These are phyloP conservation scores for Petrophora chlorosata DNA, from an alignment of 2,888 invertebrate genomes.

Conservation along the genomic window DNA sequence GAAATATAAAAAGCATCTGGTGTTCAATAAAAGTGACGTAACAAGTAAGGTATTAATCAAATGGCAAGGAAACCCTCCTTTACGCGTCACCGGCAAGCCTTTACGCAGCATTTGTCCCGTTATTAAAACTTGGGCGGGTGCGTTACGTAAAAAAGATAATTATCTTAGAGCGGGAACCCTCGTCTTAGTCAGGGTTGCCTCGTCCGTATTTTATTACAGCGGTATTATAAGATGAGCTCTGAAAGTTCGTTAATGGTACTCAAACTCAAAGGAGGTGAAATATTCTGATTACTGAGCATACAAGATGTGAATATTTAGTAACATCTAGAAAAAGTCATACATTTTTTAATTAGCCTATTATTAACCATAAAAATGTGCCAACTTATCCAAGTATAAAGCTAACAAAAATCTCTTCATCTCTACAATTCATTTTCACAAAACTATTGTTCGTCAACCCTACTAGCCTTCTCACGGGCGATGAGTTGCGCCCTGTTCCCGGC, in stretches of 20 bases:
- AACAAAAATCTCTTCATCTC: too few relatives aligned
- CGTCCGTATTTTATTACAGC: constrained; percentile 6
- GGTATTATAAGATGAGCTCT: too few relatives aligned
- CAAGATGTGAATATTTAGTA: too few relatives aligned
- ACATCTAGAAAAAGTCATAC: too few relatives aligned
- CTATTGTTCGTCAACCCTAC: constrained; percentile 53
- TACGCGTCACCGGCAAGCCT: constrained; percentile 80
- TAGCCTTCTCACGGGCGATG: constrained; percentile 54
- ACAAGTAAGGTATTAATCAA: constrained; percentile 73
- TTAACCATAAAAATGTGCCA: too few relatives aligned
- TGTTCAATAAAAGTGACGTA: constrained; percentile 66
- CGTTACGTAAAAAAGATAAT: constrained; percentile 82
- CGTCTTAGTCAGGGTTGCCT: constrained; percentile 72
- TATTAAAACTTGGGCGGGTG: constrained; percentile 78
- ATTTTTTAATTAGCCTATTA: too few relatives aligned
- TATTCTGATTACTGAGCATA: too few relatives aligned
- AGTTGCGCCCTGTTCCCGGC: constrained; percentile 71
- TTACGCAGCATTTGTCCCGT: constrained; percentile 81
- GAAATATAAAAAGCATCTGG: constrained; percentile 77
- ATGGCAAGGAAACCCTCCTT: constrained; percentile 44
- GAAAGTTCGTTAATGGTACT: too few relatives aligned
- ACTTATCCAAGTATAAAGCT: too few relatives aligned
- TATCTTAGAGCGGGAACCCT: constrained; percentile 78
- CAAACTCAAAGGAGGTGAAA: too few relatives aligned
- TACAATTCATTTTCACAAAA: too few relatives aligned